Percentiles rank a stretch among this genome's conserved stretches.
Conservation (phyloP, 2,113 vertebrate species). For the Sprattus sprattus region DNA sequence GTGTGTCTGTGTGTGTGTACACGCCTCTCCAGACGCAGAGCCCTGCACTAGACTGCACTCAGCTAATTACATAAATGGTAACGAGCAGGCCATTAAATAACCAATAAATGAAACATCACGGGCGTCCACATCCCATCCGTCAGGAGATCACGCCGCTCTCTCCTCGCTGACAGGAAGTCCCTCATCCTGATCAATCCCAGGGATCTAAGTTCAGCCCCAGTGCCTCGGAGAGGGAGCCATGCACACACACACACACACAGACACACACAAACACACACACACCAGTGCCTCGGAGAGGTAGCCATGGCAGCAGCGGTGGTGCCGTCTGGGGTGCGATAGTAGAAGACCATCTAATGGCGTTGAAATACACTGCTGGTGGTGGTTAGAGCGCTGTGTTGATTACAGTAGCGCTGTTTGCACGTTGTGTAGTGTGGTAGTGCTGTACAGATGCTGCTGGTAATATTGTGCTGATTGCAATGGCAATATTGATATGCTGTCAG, state of each 20-base stretch:
- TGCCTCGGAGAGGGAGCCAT: not conserved
- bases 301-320: not conserved
- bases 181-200: not conserved
- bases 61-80: slow-evolving; percentile 55
- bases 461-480: not conserved
- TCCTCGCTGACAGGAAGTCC: not conserved
- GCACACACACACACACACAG: too few relatives aligned
- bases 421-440: too few relatives aligned
- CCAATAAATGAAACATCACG: slow-evolving; percentile 48
- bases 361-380: not conserved
- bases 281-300: not conserved
- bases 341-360: not conserved
- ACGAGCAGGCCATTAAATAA: slow-evolving; percentile 48
- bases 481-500: not conserved
- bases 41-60: slow-evolving; percentile 27
- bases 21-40: not conserved
- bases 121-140: slow-evolving; percentile 46
- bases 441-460: not conserved
- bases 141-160: slow-evolving; percentile 33
- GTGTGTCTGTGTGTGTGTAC: not conserved
- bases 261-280: too few relatives aligned
- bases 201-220: not conserved
- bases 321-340: not conserved
- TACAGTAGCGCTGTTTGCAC: not conserved
- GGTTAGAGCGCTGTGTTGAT: not conserved